Conservation (phyloP, 2,888 invertebrate genomes). For the Dione juno region DNA sequence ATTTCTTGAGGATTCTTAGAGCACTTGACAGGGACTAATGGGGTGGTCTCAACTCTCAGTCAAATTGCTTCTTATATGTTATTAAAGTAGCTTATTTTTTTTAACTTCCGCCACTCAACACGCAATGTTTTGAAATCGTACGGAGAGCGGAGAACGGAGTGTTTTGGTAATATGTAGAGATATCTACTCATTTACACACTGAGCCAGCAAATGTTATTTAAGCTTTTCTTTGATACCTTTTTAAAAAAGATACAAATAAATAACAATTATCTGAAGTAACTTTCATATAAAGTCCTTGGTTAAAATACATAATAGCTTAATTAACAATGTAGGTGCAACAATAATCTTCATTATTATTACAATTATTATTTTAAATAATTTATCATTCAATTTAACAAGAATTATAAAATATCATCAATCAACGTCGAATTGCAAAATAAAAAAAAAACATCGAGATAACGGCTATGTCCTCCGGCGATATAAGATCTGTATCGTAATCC, state of each 20-base stretch:
- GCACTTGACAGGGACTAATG: slow-evolving; percentile 51
- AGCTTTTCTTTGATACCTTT: too few relatives aligned
- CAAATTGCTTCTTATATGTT: slow-evolving; percentile 4
- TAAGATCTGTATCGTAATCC: slow-evolving; percentile 79
- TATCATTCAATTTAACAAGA: neutral
- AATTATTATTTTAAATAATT: neutral
- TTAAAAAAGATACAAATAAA: too few relatives aligned
- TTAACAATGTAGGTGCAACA: neutral
- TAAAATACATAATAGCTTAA: neutral
- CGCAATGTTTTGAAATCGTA: too few relatives aligned
- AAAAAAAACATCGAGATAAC: slow-evolving; percentile 62
- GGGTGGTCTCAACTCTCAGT: slow-evolving; percentile 66
- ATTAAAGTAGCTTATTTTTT: neutral
- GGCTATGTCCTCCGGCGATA: slow-evolving; percentile 67
- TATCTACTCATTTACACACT: too few relatives aligned
- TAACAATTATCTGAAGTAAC: too few relatives aligned
- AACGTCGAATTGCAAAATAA: slow-evolving; percentile 57
- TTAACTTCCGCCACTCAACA: neutral
- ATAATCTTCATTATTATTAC: neutral
- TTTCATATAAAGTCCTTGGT: too few relatives aligned
- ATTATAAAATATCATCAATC: slow-evolving; percentile 53
- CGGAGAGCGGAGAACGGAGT: too few relatives aligned
- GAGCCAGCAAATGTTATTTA: too few relatives aligned
- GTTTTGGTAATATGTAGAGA: too few relatives aligned
- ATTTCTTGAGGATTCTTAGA: slow-evolving; percentile 56